Base-by-base conservation (phyloP, 2,888 invertebrate genomes). In the Tridacna gigas region DNA sequence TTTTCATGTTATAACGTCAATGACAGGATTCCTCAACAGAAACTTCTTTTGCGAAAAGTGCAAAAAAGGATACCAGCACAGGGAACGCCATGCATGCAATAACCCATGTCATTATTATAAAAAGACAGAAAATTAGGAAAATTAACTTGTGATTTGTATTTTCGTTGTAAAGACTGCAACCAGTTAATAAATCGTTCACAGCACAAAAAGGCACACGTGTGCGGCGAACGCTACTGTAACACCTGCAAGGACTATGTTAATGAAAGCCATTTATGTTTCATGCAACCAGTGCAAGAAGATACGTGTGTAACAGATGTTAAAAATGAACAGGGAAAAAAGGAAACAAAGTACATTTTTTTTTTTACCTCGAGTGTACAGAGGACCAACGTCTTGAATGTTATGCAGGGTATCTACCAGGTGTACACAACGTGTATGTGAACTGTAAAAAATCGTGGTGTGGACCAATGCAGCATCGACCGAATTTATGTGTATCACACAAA, bases 21-120 rank as follows among this genome's bases (percentile, higher is more conserved):
- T 86, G 77, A 56, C 86, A 7, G 86, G 80, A 11, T 84, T 88
- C 73, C 71, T 86, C 9, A 80, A 75, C 20, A 71, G 80, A 71
- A 84, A 26, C 60, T 82, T 78, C 45, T 84, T 82, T 28, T 86
- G 86, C 47, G 4, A 18, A 15, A 18, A 86, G 75, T 88, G 88
- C 71, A 82, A 88, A 20, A 88, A 77, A 74, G 84, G 88, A 11
- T 86, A 82, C 67, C 74, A 84, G n/a, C 78, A 84, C 25, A 86
- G 77, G 47, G 88, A 88, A 66, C 74, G 76, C 12, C 86, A 88
- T 45, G 22, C 25, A 7, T 86, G 86, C 66, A 88, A 84, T 65
- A 77, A 84, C n/a, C 74, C 82, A 15, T 87, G 82, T 78, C 73
- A 74, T 48, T 74, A n/a, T 69, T 47, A 45, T 22, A 25, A 74